phyloP scores from a whole-genome alignment of 2,797 vertebrate genomes.

The Nasua narica region DNA sequence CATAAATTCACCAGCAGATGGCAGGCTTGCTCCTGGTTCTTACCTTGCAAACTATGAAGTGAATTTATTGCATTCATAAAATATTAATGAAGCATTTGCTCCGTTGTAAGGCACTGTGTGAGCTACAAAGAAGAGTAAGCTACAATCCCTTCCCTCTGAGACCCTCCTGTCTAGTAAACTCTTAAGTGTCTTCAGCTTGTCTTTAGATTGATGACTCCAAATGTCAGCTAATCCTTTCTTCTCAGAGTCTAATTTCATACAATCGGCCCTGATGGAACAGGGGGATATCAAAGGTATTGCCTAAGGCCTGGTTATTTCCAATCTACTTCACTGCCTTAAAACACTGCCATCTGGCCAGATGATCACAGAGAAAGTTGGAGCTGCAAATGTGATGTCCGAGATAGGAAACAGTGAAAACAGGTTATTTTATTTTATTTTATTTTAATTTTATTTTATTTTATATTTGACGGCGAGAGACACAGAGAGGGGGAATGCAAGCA shows the following conservation, averaged over 20 bases:
- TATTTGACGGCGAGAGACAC: too few species aligned
- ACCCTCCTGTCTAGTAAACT: background rate
- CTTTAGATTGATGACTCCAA: background rate
- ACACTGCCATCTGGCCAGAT: too few species aligned
- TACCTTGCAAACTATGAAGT: rapidly evolving
- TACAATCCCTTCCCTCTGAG: background rate
- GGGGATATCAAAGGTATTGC: background rate
- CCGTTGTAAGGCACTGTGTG: rapidly evolving
- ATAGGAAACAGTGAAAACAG: background rate
- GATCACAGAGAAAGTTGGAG: background rate
- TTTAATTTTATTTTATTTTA: background rate
- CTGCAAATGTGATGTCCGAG: background rate
- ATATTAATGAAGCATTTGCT: too few species aligned
- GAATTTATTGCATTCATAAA: background rate
- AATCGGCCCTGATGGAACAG: rapidly evolving
- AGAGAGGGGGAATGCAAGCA: background rate
- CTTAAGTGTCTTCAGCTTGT: background rate
- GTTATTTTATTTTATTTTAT: background rate
- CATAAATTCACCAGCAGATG: conserved; percentile 41
- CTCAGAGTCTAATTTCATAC: background rate
- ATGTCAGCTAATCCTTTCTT: background rate
- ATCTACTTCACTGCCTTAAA: background rate
- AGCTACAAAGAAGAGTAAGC: background rate
- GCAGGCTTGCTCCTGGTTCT: background rate
- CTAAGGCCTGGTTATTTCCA: background rate